A percentile compares a stretch with the other conserved stretches of the same genome.
Conservation (phyloP, 2,888 invertebrate species). For the Idaea dimidiata region DNA sequence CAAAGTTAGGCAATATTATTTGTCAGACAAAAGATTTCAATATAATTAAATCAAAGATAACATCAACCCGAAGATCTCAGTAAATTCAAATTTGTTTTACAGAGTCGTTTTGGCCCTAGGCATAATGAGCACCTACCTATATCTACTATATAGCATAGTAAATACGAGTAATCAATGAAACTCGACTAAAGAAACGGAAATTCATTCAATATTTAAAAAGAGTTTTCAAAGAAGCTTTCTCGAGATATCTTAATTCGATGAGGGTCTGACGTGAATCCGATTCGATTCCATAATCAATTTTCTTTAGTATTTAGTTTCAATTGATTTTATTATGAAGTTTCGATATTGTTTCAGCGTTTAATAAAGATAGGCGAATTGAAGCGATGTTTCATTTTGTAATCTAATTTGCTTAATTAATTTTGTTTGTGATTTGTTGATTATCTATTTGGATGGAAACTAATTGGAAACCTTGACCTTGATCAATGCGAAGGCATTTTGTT, state of each 20-base stretch:
- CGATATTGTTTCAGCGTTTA: neutral
- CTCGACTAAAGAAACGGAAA: neutral
- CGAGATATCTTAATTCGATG: conserved; percentile 14
- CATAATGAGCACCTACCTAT: neutral
- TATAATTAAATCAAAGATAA: conserved; percentile 1
- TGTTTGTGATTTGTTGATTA: neutral
- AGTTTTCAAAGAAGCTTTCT: neutral
- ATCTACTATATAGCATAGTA: neutral
- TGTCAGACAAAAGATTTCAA: neutral
- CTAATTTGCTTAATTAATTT: neutral
- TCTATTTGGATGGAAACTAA: neutral
- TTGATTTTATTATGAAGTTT: conserved; percentile 14
- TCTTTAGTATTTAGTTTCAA: conserved; percentile 19
- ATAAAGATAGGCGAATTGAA: neutral
- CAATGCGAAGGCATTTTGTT: too few species aligned
- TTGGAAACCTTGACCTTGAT: too few species aligned
- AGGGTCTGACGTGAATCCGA: conserved; percentile 19
- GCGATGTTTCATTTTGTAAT: neutral
- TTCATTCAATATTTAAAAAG: neutral
- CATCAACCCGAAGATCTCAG: neutral
- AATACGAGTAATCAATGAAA: neutral
- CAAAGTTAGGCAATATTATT: neutral
- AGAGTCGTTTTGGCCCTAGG: neutral
- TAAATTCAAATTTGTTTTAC: neutral
- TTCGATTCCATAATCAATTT: conserved; percentile 20